Conservation (phyloP, 2,888 invertebrate genomes). For the Phaonia tiefii region DNA sequence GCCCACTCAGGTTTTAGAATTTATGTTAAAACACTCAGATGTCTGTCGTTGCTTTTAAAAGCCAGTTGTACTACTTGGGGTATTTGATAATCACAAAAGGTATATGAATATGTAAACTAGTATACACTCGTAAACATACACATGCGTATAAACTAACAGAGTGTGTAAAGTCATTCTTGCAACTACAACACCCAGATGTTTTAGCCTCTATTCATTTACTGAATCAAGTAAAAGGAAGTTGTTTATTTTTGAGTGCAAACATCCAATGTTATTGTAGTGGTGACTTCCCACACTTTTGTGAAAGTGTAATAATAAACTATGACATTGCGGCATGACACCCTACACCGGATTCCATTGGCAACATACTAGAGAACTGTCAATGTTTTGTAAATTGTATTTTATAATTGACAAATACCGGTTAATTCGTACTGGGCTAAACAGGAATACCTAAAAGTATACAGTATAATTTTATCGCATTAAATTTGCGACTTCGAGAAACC, state of each 20-base stretch:
- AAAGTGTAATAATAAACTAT: no score
- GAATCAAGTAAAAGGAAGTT: not conserved
- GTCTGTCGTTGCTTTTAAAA: constrained; percentile 41
- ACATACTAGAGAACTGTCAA: no score
- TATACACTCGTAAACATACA: constrained; percentile 7
- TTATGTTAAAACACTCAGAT: constrained; percentile 4
- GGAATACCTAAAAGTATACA: no score
- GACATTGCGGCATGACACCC: no score
- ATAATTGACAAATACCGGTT: no score
- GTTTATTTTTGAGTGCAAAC: not conserved
- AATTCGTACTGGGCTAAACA: no score
- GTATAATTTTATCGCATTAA: no score
- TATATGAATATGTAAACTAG: not conserved
- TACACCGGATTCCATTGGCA: no score
- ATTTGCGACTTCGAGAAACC: no score
- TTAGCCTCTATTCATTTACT: not conserved
- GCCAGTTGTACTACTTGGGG: constrained; percentile 39
- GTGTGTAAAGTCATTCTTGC: not conserved
- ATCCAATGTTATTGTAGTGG: no score
- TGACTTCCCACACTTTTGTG: no score
- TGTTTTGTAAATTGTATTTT: no score
- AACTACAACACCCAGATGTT: not conserved
- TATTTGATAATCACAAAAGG: constrained; percentile 40
- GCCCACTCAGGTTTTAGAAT: constrained; percentile 26
- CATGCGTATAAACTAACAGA: not conserved